Evolutionary conservation across 2,888 invertebrate species (phyloP).

Genomic region (Noctua janthe): DNA sequence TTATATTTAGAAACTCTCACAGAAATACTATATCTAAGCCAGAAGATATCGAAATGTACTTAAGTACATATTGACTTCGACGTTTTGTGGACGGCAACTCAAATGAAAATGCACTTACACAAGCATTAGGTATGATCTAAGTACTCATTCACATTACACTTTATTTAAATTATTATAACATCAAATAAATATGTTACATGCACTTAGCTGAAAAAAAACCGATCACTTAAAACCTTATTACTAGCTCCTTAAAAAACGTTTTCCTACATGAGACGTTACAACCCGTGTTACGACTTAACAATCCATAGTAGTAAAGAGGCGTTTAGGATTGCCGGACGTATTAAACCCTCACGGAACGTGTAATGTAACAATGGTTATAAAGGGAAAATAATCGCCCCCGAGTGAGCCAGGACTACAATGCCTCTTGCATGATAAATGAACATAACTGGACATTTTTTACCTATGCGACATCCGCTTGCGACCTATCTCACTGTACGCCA

Average conservation of each 20-base stretch:
- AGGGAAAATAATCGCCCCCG: conserved; percentile 70
- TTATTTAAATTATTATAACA: background rate
- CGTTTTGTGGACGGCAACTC: background rate
- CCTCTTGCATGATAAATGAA: conserved; percentile 73
- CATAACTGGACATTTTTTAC: conserved; percentile 66
- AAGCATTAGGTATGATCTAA: background rate
- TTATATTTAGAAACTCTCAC: conserved; percentile 19
- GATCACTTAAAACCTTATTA: conserved; percentile 4
- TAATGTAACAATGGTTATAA: conserved; percentile 65
- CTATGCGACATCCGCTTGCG: conserved; percentile 55
- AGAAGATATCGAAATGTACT: background rate
- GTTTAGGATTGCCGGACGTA: conserved; percentile 57
- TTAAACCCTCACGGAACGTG: conserved; percentile 59
- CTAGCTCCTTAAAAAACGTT: conserved; percentile 15
- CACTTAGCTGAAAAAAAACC: background rate
- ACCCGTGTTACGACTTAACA: conserved; percentile 39
- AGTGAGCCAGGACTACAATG: conserved; percentile 66
- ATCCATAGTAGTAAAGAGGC: conserved; percentile 50
- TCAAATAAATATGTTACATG: background rate
- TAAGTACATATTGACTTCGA: background rate
- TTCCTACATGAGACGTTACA: conserved; percentile 11
- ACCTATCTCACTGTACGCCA: conserved; percentile 55
- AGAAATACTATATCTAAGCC: conserved; percentile 2
- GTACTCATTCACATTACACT: background rate
- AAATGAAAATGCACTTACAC: background rate